Conservation (phyloP, 2,888 invertebrate genomes). For the Drosophila testacea region DNA sequence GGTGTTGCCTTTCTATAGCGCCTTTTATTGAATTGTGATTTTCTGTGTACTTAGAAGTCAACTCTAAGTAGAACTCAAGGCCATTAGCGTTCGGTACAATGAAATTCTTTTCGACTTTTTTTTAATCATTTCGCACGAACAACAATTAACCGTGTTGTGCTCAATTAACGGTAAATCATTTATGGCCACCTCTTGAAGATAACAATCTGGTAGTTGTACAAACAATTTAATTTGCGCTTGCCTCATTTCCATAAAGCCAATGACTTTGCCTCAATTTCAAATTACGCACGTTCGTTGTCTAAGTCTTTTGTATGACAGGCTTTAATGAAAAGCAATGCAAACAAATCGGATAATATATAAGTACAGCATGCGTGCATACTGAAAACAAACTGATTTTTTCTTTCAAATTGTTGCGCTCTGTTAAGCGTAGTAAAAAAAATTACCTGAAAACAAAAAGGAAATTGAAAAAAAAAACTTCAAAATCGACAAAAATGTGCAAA, state of each 20-base stretch:
- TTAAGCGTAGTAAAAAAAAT: slow-evolving; percentile 54
- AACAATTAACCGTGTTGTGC: slow-evolving; percentile 23
- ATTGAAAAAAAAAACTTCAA: slow-evolving; percentile 18
- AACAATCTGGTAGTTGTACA: slow-evolving; percentile 50
- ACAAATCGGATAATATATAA: slow-evolving; percentile 23
- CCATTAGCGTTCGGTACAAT: slow-evolving; percentile 52
- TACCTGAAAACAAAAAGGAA: slow-evolving; percentile 40
- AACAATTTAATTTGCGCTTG: slow-evolving; percentile 66
- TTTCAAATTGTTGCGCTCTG: slow-evolving; percentile 67
- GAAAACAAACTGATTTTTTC: slow-evolving; percentile 38
- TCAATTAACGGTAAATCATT: slow-evolving; percentile 73
- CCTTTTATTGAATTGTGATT: slow-evolving; percentile 36
- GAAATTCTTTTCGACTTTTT: slow-evolving; percentile 43
- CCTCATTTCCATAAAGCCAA: slow-evolving; percentile 72
- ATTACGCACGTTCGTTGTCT: slow-evolving; percentile 70
- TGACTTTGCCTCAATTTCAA: slow-evolving; percentile 53
- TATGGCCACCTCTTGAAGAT: slow-evolving; percentile 47
- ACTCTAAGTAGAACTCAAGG: slow-evolving; percentile 58
- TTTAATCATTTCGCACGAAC: slow-evolving; percentile 48
- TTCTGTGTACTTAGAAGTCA: slow-evolving; percentile 22
- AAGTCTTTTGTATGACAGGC: slow-evolving; percentile 56
- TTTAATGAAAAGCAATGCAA: slow-evolving; percentile 25
- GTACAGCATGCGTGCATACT: slow-evolving; percentile 17
- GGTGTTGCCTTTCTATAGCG: slow-evolving; percentile 58
- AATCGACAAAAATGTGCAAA: slow-evolving; percentile 42